These are phyloP conservation scores for Ceyx erithaca DNA, from an alignment of 2,797 vertebrate species.

Conservation along the genomic window DNA sequence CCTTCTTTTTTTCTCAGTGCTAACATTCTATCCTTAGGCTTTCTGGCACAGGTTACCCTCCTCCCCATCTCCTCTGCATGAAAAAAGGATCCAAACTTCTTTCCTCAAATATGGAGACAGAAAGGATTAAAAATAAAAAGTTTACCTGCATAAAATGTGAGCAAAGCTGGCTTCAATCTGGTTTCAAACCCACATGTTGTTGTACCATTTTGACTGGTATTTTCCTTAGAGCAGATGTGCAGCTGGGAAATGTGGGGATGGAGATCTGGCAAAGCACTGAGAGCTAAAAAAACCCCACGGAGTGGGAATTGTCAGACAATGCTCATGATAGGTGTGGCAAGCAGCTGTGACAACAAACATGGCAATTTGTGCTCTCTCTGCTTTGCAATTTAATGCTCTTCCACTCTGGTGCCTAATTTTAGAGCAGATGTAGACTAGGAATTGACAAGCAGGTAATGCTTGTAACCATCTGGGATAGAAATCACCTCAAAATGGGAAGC, in stretches of 20 bases:
- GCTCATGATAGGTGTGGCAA: constrained; percentile 56
- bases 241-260: not conserved
- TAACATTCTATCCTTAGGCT: not conserved
- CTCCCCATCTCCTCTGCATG: not conserved
- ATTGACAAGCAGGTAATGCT: not conserved
- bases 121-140: not conserved
- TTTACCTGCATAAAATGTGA: not conserved
- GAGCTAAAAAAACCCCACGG: not conserved
- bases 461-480: constrained; percentile 1
- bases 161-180: not conserved
- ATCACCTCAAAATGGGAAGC: constrained; percentile 33
- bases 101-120: not conserved
- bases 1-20: not conserved
- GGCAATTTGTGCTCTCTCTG: constrained; percentile 7
- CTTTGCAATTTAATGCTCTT: constrained; percentile 38
- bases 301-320: constrained; percentile 46
- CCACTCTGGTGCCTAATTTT: constrained; percentile 18
- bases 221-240: constrained; percentile 11
- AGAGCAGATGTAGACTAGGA: constrained; percentile 3
- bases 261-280: constrained; percentile 11
- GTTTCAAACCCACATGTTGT: not conserved
- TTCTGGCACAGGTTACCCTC: not conserved
- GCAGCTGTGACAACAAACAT: constrained; percentile 20
- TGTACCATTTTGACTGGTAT: not conserved
- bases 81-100: not conserved